Evolutionary conservation across 2,113 vertebrate genomes (phyloP), one percentile per base, ranked within the genome.

Genomic region (Orthonyx spaldingii): DNA sequence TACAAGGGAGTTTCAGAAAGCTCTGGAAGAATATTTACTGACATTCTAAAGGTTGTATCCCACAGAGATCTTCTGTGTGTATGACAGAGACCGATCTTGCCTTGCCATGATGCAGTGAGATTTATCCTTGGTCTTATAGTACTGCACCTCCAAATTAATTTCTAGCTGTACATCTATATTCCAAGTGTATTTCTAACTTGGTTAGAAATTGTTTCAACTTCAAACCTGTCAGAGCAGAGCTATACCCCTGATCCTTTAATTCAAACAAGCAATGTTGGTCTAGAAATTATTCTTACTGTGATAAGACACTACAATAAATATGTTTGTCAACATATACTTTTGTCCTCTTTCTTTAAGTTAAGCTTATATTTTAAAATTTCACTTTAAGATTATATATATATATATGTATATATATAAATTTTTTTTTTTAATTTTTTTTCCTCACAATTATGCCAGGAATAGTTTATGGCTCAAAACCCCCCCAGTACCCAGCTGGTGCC

Each of bases 311-410:
- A 28, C 5, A 76, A 44, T 47, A 52, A 78, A 50, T 59, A 37
- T 11, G 1, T 83, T 64, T 72, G 21, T 15, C 23, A 61, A 47
- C 3, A 12, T 17, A 21, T 0, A 28, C 0, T 18, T 55, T 69
- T 37, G n/a, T 30, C 33, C 37, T 61, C 26, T 74, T 16, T 55
- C 69, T 41, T 37, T 49, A 77, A 68, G 3, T 56, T 72, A 55
- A 46, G 4, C 6, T 33, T n/a, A 41, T 7, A 56, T 13, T 11
- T 78, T 27, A 61, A 49, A 49, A 57, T 59, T 75, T 59, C n/a
- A 68, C 13, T 63, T 23, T 57, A 28, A 50, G 2, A 11, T n/a
- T n/a, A n/a, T n/a, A n/a, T n/a, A n/a, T n/a, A n/a, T n/a, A n/a
- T n/a, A n/a, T n/a, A n/a, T n/a, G n/a, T n/a, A n/a, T n/a, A n/a